Percentiles rank a stretch among this genome's conserved stretches.
These are phyloP conservation scores for Ornithoptera priamus DNA, from an alignment of 2,888 invertebrate genomes.

Conservation along the genomic window DNA sequence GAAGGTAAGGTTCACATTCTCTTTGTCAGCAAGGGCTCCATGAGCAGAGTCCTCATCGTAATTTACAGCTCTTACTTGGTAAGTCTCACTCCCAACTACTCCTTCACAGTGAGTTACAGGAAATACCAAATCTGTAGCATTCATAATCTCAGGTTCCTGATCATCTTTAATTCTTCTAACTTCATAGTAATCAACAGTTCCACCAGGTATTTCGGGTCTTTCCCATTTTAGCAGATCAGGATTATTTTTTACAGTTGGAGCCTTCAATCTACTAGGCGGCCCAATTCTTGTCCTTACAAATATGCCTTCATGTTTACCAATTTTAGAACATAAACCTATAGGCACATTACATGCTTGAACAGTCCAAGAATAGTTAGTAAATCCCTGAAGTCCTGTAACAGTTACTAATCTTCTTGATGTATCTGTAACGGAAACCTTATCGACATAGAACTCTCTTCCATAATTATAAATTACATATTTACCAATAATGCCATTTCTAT, in stretches of 20 bases:
- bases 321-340: slow-evolving; percentile 82
- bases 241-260: slow-evolving; percentile 51
- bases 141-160: slow-evolving; percentile 44
- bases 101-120: slow-evolving; percentile 57
- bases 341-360: slow-evolving; percentile 84
- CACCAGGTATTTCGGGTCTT: slow-evolving; percentile 72
- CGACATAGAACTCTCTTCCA: slow-evolving; percentile 47
- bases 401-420: slow-evolving; percentile 48
- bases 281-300: slow-evolving; percentile 82
- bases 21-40: slow-evolving; percentile 51
- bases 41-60: slow-evolving; percentile 58
- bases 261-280: slow-evolving; percentile 66
- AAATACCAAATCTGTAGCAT: slow-evolving; percentile 51
- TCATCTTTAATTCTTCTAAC: slow-evolving; percentile 67
- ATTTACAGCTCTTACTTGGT: slow-evolving; percentile 68
- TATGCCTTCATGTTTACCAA: slow-evolving; percentile 67
- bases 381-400: slow-evolving; percentile 75
- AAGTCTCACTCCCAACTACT: slow-evolving; percentile 54
- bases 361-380: slow-evolving; percentile 84
- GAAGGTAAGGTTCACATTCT: slow-evolving; percentile 46
- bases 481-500: slow-evolving; percentile 86
- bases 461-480: slow-evolving; percentile 82
- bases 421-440: slow-evolving; percentile 51
- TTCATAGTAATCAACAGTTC: slow-evolving; percentile 80
- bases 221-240: slow-evolving; percentile 72